Evolutionary conservation across 1,140 invertebrate genomes (phyloP).

Genomic region (Drosophila mojavensis): DNA sequence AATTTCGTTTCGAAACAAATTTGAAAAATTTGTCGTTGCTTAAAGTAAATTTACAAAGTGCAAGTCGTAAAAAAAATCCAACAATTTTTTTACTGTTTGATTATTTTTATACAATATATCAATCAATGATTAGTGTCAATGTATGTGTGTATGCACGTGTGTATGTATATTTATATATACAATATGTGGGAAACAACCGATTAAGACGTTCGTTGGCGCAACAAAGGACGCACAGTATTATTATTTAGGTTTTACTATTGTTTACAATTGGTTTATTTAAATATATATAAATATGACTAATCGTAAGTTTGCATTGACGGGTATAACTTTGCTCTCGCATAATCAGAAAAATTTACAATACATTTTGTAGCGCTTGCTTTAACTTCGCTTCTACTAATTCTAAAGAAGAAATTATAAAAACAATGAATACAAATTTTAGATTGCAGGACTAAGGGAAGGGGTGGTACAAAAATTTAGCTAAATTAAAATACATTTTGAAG

Average conservation of each 20-base stretch:
- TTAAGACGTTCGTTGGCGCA: conserved; percentile 48
- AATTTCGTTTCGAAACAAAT: conserved; percentile 27
- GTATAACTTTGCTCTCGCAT: conserved; percentile 2
- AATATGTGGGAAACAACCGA: conserved; percentile 66
- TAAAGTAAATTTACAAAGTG: conserved; percentile 34
- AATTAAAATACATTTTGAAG: conserved; percentile 32
- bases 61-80: conserved; percentile 32
- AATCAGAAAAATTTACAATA: conserved; percentile 56
- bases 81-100: conserved; percentile 22
- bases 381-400: conserved; percentile 7
- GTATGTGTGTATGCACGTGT: conserved; percentile 28
- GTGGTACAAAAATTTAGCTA: conserved; percentile 26
- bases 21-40: conserved; percentile 21
- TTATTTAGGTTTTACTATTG: conserved; percentile 18
- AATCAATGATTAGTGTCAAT: conserved; percentile 33
- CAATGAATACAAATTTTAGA: conserved; percentile 11
- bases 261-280: conserved; percentile 58
- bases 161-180: conserved; percentile 57
- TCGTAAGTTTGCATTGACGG: conserved; percentile 66
- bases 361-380: conserved; percentile 41
- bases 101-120: conserved; percentile 28
- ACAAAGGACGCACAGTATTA: conserved; percentile 51
- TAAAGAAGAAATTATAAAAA: conserved; percentile 3
- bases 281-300: conserved; percentile 44
- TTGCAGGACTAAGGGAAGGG: neutral